Conservation (phyloP, 1,140 invertebrate genomes). For the Philaenus spumarius region DNA sequence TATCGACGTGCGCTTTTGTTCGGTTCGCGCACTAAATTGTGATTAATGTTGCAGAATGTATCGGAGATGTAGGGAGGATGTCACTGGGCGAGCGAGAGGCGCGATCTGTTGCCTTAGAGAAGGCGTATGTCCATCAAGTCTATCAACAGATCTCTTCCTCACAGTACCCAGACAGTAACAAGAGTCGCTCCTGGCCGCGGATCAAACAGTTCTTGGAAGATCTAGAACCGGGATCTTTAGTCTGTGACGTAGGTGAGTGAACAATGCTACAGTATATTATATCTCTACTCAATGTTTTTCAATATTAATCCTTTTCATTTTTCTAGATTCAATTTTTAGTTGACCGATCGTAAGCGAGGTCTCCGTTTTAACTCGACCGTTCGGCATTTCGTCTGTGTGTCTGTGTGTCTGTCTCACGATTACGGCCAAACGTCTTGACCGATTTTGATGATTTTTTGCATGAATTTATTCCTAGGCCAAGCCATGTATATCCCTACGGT, state of each 20-base stretch:
- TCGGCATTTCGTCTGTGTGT: too few species aligned
- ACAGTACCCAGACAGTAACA: conserved; percentile 36
- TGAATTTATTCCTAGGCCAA: too few species aligned
- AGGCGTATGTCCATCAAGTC: conserved; percentile 91
- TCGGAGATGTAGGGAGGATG: conserved; percentile 24
- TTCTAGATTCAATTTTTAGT: too few species aligned
- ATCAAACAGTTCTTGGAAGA: conserved; percentile 81
- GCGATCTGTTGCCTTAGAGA: conserved; percentile 77
- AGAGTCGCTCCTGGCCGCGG: conserved; percentile 66
- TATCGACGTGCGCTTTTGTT: too few species aligned
- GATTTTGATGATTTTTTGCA: too few species aligned
- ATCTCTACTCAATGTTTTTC: too few species aligned
- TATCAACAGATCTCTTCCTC: conserved; percentile 75
- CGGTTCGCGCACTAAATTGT: neutral
- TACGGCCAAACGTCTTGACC: too few species aligned
- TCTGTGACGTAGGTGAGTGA: conserved; percentile 83
- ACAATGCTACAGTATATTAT: conserved; percentile 48
- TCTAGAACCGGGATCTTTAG: conserved; percentile 81
- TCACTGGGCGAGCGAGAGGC: conserved; percentile 44
- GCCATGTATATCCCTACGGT: too few species aligned
- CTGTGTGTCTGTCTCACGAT: too few species aligned
- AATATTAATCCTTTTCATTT: too few species aligned
- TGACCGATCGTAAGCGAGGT: too few species aligned
- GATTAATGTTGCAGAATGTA: conserved; percentile 3
- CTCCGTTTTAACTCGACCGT: too few species aligned